Percentiles rank a stretch among this genome's conserved stretches.
phyloP scores from a whole-genome alignment of 35 echinoderm and acorn worm genomes.

The Apostichopus californicus region DNA sequence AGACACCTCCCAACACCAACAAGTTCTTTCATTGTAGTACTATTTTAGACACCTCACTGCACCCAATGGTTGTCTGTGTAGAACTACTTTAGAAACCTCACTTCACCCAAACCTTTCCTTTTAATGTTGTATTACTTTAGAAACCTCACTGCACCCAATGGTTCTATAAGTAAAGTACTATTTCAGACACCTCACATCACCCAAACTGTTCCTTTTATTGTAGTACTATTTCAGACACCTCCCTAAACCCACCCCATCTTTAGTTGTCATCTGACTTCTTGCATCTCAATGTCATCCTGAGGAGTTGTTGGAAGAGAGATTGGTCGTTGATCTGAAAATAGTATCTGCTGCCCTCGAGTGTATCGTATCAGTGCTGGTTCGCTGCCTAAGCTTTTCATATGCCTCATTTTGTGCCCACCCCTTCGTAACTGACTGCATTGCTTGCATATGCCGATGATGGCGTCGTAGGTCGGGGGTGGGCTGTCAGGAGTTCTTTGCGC shows the following conservation, averaged over 20 bases:
- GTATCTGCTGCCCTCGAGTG: constrained; percentile 20
- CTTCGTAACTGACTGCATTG: constrained; percentile 70
- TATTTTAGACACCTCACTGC: no score
- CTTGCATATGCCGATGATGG: constrained; percentile 75
- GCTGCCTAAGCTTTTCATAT: constrained; percentile 43
- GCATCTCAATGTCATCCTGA: constrained; percentile 61
- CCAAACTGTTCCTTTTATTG: no score
- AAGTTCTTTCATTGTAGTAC: no score
- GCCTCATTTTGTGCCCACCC: constrained; percentile 34
- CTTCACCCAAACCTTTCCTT: no score
- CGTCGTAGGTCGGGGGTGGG: constrained; percentile 85
- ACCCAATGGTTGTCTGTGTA: no score
- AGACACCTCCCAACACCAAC: no score
- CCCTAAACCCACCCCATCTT: not conserved
- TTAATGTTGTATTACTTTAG: no score
- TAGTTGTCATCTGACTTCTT: constrained; percentile 22
- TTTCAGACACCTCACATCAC: no score
- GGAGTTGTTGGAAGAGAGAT: constrained; percentile 54
- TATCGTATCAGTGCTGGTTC: constrained; percentile 32
- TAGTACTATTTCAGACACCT: no score
- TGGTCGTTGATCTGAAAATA: constrained; percentile 33
- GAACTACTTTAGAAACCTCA: no score
- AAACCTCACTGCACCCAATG: no score
- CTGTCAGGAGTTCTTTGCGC: constrained; percentile 79
- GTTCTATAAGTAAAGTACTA: no score